A percentile compares a stretch with the other conserved stretches of the same genome.
Conservation (phyloP, 1,140 invertebrate genomes). For the Leptinotarsa undecemlineata region DNA sequence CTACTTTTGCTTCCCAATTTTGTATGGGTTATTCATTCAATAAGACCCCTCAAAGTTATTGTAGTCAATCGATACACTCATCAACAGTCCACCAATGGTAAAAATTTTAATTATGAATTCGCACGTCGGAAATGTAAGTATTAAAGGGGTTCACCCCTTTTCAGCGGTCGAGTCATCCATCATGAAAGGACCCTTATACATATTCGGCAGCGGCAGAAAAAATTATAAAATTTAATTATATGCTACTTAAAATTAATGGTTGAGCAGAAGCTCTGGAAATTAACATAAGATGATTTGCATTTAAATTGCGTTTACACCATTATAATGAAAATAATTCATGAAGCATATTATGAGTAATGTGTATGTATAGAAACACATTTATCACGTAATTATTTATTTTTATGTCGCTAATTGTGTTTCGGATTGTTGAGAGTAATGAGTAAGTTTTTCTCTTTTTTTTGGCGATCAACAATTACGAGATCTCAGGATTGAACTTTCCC, state of each 20-base stretch:
- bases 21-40: too few relatives aligned
- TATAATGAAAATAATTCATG: slow-evolving; percentile 54
- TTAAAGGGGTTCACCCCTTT: slow-evolving; percentile 6
- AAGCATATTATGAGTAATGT: slow-evolving; percentile 31
- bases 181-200: slow-evolving; percentile 20
- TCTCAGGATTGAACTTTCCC: too few relatives aligned
- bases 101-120: slow-evolving; percentile 15
- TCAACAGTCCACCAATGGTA: background rate
- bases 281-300: slow-evolving; percentile 57
- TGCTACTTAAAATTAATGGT: slow-evolving; percentile 56
- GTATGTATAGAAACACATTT: slow-evolving; percentile 32
- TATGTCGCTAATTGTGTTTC: slow-evolving; percentile 22
- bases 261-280: slow-evolving; percentile 49
- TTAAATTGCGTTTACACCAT: slow-evolving; percentile 56
- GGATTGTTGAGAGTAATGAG: background rate
- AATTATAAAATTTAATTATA: slow-evolving; percentile 57
- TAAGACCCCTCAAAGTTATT: too few relatives aligned
- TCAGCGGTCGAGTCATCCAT: background rate
- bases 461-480: background rate
- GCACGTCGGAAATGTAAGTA: slow-evolving; percentile 1
- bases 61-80: background rate
- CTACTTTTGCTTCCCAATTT: too few relatives aligned
- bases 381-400: slow-evolving; percentile 31
- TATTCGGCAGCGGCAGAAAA: slow-evolving; percentile 48
- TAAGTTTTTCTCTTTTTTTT: background rate